Base-by-base conservation (phyloP, 2,797 vertebrate genomes). In the Xiphophorus birchmanni region DNA sequence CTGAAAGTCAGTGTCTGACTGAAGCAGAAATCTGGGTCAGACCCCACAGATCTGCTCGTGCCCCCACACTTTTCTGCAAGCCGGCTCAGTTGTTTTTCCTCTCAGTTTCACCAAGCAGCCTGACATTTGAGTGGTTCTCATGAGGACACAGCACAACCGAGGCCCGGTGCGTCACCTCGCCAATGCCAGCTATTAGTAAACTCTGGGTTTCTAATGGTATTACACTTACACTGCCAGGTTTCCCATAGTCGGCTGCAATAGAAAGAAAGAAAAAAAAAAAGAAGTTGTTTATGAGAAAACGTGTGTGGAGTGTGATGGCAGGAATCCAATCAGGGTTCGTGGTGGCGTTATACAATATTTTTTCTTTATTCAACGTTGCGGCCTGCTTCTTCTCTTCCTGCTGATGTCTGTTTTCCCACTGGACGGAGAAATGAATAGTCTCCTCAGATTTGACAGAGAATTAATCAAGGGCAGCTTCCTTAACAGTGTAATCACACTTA, bases 21-120 rank as follows among this genome's bases (percentile, higher is more conserved):
- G 35, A 80, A 78, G 35, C 69, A 63, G 80, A 84, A 78, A 92
- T 90, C 91, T 92, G 84, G 91, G 91, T 92, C 91, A 92, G 86
- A 90, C 88, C 88, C 86, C 83, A 11, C 15, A 0, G 15, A 15
- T 76, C 40, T 76, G 54, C 58, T 80, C 26, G 54, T 80, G 78
- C 80, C 80, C 77, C 45, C 47, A 45, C 67, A 23, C 42, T 54
- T 15, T 54, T 85, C 69, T 89, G 87, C 67, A 84, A 85, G 73
- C n/a, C 12, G 15, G 8, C 52, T 72, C 10, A 37, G n/a, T 15
- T 52, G 75, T 23, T 82, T 74, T 54, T 3, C 45, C 1, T 65
- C 29, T 84, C 40, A 37, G 76, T 42, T 85, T 77, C 42, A 76
- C 50, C 12, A 73, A 50, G 40, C 37, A 79, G 58, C 56, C 50